Base-by-base conservation (phyloP, 2,888 invertebrate species). In the Osmoderma eremita region DNA sequence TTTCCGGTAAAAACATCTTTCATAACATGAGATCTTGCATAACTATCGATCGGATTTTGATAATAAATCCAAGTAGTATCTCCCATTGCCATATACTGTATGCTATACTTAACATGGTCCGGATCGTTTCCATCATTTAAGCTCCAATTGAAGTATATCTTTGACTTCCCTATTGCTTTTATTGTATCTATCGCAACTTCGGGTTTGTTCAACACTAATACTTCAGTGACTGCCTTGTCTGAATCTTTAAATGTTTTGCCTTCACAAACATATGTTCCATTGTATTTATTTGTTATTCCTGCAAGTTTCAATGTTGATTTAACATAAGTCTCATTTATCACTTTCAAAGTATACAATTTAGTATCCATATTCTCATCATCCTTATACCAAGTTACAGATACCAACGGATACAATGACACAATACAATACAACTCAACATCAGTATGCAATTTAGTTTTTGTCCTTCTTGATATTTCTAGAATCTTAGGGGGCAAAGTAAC, bases 121-220 rank as follows among this genome's bases (percentile, higher is more conserved):
- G 88, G 88, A 58, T 89, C 88, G 77, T 94, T 94, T 69, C 91
- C 91, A 68, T 90, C 87, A 67, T 89, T 88, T 0, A 92, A 86
- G 0, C 92, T 93, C 94, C 94, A 94, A 78, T 93, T 94, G 0
- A 94, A 79, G 79, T 88, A 95, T 49, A 95, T 87, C 78, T 90
- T 88, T 5, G 87, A 86, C 0, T 88, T 88, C 61, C 91, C 92
- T 15, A 94, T 91, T 0, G 92, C 88, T 78, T 91, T 91, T 0
- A 90, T 88, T 67, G 87, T 88, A 74, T 91, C 90, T 70, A 93
- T 88, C 54, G 83, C 86, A 0, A 93, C 86, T 78, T 88, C 87
- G 0, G 94, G 94, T 66, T 86, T 86, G 72, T 91, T 90, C 72
- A 88, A 84, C 0, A 93, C 90, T 2, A 83, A 80, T 61, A 82